Evolutionary conservation across 2,888 invertebrate genomes (phyloP).

Genomic region (Plebejus melissa): DNA sequence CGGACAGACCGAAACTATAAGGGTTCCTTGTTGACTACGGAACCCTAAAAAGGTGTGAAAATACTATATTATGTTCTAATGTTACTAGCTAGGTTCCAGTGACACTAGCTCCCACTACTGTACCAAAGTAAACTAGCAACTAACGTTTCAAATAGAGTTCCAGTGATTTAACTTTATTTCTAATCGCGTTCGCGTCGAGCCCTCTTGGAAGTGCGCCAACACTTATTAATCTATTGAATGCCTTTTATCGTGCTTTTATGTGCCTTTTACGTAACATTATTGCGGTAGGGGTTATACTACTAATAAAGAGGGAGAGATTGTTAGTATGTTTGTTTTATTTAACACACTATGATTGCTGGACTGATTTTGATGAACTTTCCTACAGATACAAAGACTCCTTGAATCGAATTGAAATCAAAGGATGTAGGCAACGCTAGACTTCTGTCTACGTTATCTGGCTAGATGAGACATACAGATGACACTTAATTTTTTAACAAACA

Average conservation of each 20-base stretch:
- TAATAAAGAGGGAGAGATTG: not conserved
- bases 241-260: not conserved
- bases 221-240: not conserved
- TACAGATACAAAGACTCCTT: not conserved
- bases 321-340: not conserved
- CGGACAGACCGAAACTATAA: too few species aligned
- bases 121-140: not conserved
- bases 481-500: not conserved
- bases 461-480: not conserved
- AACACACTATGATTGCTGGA: too few species aligned
- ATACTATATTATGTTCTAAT: too few species aligned
- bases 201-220: constrained; percentile 1
- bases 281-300: not conserved
- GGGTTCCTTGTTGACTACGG: too few species aligned
- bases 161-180: constrained; percentile 6
- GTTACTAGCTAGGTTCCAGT: too few species aligned
- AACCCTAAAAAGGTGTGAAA: too few species aligned
- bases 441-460: not conserved
- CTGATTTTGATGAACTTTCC: too few species aligned
- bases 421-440: too few species aligned
- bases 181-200: not conserved
- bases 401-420: not conserved
- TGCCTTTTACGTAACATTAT: not conserved
- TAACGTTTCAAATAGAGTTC: constrained; percentile 1
- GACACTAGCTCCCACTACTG: not conserved